Conservation (phyloP, 53 echinoderm and acorn worm species). For the Henricia sp. region DNA sequence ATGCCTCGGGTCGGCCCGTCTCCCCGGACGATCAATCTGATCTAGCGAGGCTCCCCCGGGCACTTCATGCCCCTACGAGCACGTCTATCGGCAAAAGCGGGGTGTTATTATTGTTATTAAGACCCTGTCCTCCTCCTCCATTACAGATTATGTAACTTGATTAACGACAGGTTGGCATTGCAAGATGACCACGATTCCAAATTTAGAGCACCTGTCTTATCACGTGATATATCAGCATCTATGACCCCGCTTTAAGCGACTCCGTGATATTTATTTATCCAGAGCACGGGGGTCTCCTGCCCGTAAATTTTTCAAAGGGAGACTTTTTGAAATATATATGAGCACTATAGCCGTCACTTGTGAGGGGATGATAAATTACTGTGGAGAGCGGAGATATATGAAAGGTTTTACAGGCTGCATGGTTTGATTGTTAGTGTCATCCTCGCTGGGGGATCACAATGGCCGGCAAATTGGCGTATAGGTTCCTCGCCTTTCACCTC, state of each 20-base stretch:
- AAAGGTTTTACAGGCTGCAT: too few species aligned
- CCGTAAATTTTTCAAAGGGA: slow-evolving; percentile 16
- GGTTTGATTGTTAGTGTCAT: too few species aligned
- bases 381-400: not conserved
- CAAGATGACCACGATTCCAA: slow-evolving; percentile 14
- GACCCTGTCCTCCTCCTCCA: slow-evolving; percentile 33
- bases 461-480: too few species aligned
- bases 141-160: slow-evolving; percentile 60
- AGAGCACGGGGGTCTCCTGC: slow-evolving; percentile 24
- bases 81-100: slow-evolving; percentile 37
- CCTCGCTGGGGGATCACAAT: too few species aligned
- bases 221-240: slow-evolving; percentile 27
- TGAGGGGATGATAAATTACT: slow-evolving; percentile 18
- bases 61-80: not conserved
- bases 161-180: slow-evolving; percentile 46
- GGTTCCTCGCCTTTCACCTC: too few species aligned
- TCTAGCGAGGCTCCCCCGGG: not conserved
- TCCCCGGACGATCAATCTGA: slow-evolving; percentile 30
- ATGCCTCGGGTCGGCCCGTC: slow-evolving; percentile 36
- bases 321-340: slow-evolving; percentile 32
- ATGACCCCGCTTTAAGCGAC: not conserved
- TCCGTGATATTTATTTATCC: slow-evolving; percentile 36
- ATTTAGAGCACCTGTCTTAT: slow-evolving; percentile 6
- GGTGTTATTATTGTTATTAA: too few species aligned
- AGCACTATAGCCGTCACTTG: slow-evolving; percentile 5